Percentiles rank a stretch among this genome's conserved stretches.
phyloP scores from a whole-genome alignment of 2,113 vertebrate species.

The Smithornis capensis region DNA sequence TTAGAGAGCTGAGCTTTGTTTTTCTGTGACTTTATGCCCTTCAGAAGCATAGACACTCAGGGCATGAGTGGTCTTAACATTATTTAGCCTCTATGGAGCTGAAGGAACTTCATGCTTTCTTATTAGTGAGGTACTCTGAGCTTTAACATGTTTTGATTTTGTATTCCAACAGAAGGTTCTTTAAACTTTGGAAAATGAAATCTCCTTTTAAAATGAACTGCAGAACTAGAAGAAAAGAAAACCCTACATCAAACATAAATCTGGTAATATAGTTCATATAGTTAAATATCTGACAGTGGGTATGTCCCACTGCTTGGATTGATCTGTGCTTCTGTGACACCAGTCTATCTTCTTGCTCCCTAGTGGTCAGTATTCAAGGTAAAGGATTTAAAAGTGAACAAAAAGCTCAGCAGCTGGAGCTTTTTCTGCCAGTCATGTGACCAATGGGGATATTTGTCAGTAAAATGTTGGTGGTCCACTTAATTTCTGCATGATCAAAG shows the following conservation, averaged over 20 bases:
- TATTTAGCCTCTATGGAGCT: background rate
- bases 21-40: background rate
- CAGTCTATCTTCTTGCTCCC: background rate
- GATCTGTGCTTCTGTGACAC: background rate
- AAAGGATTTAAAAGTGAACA: background rate
- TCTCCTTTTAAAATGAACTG: background rate
- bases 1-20: background rate
- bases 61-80: background rate
- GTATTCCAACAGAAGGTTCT: background rate
- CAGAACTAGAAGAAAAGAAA: background rate
- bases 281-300: background rate
- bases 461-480: constrained; percentile 53
- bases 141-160: background rate
- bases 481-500: constrained; percentile 63
- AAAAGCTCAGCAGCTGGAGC: constrained; percentile 29
- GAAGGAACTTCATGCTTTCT: background rate
- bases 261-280: background rate
- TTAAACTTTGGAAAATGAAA: background rate
- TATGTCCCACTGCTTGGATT: background rate
- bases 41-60: background rate
- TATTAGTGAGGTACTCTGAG: background rate
- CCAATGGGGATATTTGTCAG: constrained; percentile 22
- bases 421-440: constrained; percentile 23
- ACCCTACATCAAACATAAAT: background rate
- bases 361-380: background rate